Evolutionary conservation across 2,888 invertebrate species (phyloP).

Genomic region (Pedicia rivosa): DNA sequence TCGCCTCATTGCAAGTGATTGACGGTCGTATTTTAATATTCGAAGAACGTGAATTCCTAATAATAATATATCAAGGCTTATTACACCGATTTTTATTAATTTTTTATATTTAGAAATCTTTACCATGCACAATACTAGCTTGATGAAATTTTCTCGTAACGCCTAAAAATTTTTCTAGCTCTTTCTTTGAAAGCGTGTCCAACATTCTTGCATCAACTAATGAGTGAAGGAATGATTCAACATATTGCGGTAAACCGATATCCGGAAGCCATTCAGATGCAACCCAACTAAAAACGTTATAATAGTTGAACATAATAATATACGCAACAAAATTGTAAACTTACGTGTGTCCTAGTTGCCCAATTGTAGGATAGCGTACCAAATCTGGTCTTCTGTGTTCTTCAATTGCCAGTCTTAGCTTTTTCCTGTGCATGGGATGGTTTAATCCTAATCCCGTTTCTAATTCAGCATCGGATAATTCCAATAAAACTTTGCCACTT

Average conservation of each 20-base stretch:
- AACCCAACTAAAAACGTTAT: constrained; percentile 44
- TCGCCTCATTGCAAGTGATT: constrained; percentile 72
- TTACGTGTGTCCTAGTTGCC: constrained; percentile 64
- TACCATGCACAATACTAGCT: constrained; percentile 85
- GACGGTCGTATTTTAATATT: constrained; percentile 83
- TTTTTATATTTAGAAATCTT: constrained; percentile 26
- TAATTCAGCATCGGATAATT: constrained; percentile 79
- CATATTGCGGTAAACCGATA: constrained; percentile 77
- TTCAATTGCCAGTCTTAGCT: constrained; percentile 82
- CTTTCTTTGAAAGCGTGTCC: constrained; percentile 84
- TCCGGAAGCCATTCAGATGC: constrained; percentile 87
- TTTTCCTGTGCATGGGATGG: constrained; percentile 87
- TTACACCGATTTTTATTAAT: background rate
- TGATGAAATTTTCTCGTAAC: constrained; percentile 90
- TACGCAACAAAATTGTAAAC: no score
- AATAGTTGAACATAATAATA: background rate
- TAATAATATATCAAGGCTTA: no score
- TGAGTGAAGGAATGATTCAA: constrained; percentile 73
- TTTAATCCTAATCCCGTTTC: constrained; percentile 81
- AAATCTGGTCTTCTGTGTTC: constrained; percentile 77
- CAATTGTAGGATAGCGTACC: constrained; percentile 75
- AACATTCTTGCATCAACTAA: constrained; percentile 88
- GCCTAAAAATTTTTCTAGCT: constrained; percentile 82
- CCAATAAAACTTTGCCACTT: constrained; percentile 87
- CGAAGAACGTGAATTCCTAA: constrained; percentile 75